Evolutionary conservation across 2,888 invertebrate species (phyloP), one percentile per base, ranked within the genome.

Genomic region (Protonemura montana): DNA sequence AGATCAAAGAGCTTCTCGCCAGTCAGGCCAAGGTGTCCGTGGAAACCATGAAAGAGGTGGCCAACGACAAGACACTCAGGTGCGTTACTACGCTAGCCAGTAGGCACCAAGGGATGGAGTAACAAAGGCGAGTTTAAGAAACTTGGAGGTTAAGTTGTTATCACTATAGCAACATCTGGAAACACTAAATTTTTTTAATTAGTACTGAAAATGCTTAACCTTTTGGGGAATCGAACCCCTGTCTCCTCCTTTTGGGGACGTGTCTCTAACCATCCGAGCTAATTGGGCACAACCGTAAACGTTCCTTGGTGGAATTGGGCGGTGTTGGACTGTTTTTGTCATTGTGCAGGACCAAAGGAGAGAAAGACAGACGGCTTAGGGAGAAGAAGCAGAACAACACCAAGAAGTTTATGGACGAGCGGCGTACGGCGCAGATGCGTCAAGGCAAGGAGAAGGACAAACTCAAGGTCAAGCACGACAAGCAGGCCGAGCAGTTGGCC

Each of bases 341-440:
- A 35, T 10, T 35, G 5, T 10, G 10, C 84, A 84, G 98, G 92
- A 99, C 98, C 87, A 98, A 99, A 90, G 98, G 98, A 87, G 99
- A 99, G 91, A 97, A 98, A 90, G 99, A 99, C 91, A 94, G 98
- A 80, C 94, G 98, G 81, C 93, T 98, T 86, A 93, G 97, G 35
- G 98, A 99, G 92, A 98, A 99, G 91, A 98, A 98, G 90, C 98
- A 98, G 91, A 99, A 98, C 91, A 99, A 99, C 91, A 98, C 98
- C 86, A 99, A 99, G 92, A 97, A 97, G 90, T 99, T 99, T 91
- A 95, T 98, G 93, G 99, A 99, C 89, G 99, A 99, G 91, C 94
- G 98, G 87, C 97, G 96, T 93, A 94, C 94, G 78, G 95, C 96
- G 85, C 95, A 95, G 86, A 97, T 98, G 90, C 97, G 98, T 90